Conservation (phyloP, 2,797 vertebrate genomes). For the Poecilia picta region DNA sequence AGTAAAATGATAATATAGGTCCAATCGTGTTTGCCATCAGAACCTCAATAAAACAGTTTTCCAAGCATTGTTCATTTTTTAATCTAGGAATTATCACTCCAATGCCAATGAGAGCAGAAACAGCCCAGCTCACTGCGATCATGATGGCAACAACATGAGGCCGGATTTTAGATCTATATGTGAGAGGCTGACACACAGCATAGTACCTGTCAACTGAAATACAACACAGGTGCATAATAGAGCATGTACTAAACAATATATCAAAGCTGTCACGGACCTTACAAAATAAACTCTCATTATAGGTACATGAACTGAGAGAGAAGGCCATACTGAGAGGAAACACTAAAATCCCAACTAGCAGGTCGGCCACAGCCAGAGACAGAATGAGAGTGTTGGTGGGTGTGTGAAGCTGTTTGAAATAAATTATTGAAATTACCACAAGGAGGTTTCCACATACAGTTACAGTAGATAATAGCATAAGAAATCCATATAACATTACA, state of each 20-base stretch:
- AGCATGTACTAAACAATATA: slow-evolving; percentile 32
- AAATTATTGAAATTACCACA: slow-evolving; percentile 86
- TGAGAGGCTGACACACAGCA: slow-evolving; percentile 55
- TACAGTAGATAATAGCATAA: not conserved
- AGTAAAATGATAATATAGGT: slow-evolving; percentile 73
- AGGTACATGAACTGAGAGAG: slow-evolving; percentile 36
- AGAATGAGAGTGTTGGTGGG: slow-evolving; percentile 88
- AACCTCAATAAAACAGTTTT: slow-evolving; percentile 19
- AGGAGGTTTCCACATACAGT: slow-evolving; percentile 59
- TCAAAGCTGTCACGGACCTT: slow-evolving; percentile 35
- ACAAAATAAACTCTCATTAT: slow-evolving; percentile 34
- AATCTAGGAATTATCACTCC: slow-evolving; percentile 80
- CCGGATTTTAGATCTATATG: slow-evolving; percentile 17
- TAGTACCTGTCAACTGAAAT: slow-evolving; percentile 58
- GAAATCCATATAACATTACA: not conserved
- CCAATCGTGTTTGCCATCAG: slow-evolving; percentile 34
- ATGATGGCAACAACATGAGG: not conserved
- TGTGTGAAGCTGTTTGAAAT: slow-evolving; percentile 89
- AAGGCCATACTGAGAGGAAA: slow-evolving; percentile 48
- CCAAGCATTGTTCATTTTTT: slow-evolving; percentile 62
- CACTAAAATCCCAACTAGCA: slow-evolving; percentile 79
- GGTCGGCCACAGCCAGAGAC: slow-evolving; percentile 86
- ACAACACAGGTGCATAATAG: slow-evolving; percentile 52
- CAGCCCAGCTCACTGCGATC: slow-evolving; percentile 55
- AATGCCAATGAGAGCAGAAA: slow-evolving; percentile 82